These are phyloP conservation scores for Bos indicus DNA, from an alignment of 2,113 vertebrate species.

Conservation along the genomic window DNA sequence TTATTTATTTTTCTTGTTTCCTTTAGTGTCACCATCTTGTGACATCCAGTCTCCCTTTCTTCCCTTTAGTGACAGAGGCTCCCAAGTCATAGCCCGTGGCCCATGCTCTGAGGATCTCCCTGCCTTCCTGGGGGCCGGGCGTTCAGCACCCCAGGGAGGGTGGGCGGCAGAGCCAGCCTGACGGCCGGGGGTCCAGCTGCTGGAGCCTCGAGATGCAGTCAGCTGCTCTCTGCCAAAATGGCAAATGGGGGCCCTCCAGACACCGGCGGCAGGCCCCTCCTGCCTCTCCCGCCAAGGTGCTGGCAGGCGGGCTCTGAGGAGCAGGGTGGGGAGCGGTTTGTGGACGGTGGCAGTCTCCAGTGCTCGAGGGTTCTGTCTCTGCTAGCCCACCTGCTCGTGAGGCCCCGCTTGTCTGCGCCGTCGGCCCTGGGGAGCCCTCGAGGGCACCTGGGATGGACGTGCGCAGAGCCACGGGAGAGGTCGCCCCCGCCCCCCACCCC, in stretches of 20 bases:
- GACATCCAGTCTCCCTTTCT: neutral
- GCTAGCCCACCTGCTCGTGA: neutral
- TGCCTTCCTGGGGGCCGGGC: fast-evolving
- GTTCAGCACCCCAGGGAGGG: neutral
- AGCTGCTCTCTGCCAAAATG: neutral
- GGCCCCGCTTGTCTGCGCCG: fast-evolving
- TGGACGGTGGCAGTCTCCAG: neutral
- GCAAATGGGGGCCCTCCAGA: fast-evolving
- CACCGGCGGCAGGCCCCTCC: fast-evolving
- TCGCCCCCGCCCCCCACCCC: fast-evolving
- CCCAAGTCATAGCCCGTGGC: neutral
- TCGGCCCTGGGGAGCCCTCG: fast-evolving
- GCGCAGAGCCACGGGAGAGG: fast-evolving
- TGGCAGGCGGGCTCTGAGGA: neutral
- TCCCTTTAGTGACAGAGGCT: neutral
- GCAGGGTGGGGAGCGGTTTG: neutral
- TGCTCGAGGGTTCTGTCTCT: neutral
- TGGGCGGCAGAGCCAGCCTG: neutral
- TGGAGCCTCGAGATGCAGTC: fast-evolving
- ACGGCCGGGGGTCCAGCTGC: neutral
- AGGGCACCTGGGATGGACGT: fast-evolving
- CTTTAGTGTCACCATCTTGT: neutral
- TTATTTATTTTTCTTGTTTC: neutral
- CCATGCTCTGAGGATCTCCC: neutral
- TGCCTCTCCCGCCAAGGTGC: fast-evolving